phyloP scores from a whole-genome alignment of 2,888 invertebrate species.

The Drosophila longiperda region DNA sequence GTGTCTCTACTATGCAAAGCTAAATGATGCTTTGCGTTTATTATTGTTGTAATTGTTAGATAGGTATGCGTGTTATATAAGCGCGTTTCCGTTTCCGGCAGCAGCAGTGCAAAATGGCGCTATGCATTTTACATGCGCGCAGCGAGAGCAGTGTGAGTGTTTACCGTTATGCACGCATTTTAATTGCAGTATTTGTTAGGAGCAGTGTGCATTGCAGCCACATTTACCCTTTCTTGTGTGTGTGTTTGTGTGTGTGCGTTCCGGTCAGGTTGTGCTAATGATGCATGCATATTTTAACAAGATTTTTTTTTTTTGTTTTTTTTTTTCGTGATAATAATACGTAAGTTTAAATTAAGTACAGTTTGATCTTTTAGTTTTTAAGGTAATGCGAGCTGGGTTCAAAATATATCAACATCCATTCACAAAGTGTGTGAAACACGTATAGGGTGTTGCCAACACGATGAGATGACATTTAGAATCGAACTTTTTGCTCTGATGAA shows the following conservation, averaged over 20 bases:
- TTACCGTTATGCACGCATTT: slow-evolving; percentile 46
- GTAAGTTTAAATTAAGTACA: neutral
- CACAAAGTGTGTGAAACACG: neutral
- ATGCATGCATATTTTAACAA: slow-evolving; percentile 53
- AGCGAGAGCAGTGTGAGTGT: slow-evolving; percentile 21
- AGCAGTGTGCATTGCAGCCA: slow-evolving; percentile 8
- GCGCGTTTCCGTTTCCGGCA: slow-evolving; percentile 60
- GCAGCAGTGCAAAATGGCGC: slow-evolving; percentile 42
- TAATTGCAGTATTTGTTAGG: slow-evolving; percentile 45
- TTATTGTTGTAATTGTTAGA: slow-evolving; percentile 45
- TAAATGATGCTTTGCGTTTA: slow-evolving; percentile 13
- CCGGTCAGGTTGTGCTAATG: slow-evolving; percentile 46
- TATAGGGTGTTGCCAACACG: too few relatives aligned
- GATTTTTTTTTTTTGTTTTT: slow-evolving; percentile 1
- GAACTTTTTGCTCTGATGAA: too few relatives aligned
- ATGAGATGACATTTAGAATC: too few relatives aligned
- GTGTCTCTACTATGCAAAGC: slow-evolving; percentile 44
- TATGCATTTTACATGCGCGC: slow-evolving; percentile 11
- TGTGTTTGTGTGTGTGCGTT: slow-evolving; percentile 4
- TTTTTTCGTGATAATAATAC: neutral
- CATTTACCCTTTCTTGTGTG: slow-evolving; percentile 2
- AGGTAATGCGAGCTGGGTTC: neutral
- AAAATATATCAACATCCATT: neutral
- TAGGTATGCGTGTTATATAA: slow-evolving; percentile 53
- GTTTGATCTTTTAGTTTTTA: neutral